Evolutionary conservation across 2,113 vertebrate species (phyloP).

Genomic region (Phalacrocorax pelagicus): DNA sequence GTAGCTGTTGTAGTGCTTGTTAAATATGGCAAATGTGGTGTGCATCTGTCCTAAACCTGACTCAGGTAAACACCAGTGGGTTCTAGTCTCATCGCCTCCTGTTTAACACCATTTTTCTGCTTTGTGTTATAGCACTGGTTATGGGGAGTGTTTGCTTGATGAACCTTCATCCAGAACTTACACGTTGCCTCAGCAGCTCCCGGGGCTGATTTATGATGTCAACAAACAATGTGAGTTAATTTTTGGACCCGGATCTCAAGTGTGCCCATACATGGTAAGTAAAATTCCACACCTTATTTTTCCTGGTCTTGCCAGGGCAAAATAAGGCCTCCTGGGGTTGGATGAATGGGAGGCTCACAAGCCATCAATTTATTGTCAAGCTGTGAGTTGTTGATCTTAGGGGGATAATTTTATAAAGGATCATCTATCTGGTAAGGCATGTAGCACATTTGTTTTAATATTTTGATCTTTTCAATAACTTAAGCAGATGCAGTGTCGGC

Average conservation of each 20-base stretch:
- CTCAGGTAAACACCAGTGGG: not conserved
- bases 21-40: not conserved
- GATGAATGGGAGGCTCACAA: not conserved
- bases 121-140: conserved; percentile 92
- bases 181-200: conserved; percentile 88
- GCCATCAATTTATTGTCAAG: not conserved
- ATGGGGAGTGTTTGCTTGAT: conserved; percentile 96
- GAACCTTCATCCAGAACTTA: conserved; percentile 91
- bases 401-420: not conserved
- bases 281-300: conserved; percentile 10
- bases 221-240: conserved; percentile 99
- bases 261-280: conserved; percentile 99
- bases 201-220: conserved; percentile 91
- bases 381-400: not conserved
- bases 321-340: not conserved
- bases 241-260: conserved; percentile 95
- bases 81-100: not conserved
- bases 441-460: not conserved
- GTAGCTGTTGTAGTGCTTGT: not conserved
- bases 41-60: not conserved
- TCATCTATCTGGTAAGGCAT: not conserved
- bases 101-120: conserved; percentile 59
- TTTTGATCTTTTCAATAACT: conserved; percentile 20
- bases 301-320: not conserved
- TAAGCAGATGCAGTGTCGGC: conserved; percentile 90